phyloP scores from a whole-genome alignment of 2,888 invertebrate species.

The Bellardia bayeri region DNA sequence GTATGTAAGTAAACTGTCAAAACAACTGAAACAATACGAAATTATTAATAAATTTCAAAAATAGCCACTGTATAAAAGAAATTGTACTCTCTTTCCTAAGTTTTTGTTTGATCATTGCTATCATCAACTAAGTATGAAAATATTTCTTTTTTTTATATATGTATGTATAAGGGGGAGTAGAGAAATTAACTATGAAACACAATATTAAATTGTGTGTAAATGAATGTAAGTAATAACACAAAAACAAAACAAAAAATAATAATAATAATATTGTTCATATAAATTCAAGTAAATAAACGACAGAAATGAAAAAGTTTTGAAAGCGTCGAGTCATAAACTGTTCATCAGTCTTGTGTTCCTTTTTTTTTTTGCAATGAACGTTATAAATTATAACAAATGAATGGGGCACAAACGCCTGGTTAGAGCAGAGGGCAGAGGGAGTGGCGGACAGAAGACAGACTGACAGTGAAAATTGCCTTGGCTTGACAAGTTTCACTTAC shows the following conservation, averaged over 20 bases:
- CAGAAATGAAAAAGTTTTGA: conserved; percentile 68
- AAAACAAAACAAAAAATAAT: conserved; percentile 7
- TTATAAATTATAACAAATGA: conserved; percentile 65
- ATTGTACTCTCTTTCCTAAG: conserved; percentile 12
- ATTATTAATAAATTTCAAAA: conserved; percentile 34
- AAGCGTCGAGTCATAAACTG: conserved; percentile 82
- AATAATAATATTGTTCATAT: neutral
- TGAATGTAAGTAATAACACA: conserved; percentile 31
- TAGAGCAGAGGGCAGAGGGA: neutral
- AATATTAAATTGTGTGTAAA: conserved; percentile 72
- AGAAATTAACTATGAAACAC: conserved; percentile 49
- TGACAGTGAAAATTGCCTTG: conserved; percentile 71
- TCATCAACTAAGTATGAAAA: conserved; percentile 26
- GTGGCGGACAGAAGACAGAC: conserved; percentile 3
- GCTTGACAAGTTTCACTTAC: conserved; percentile 70
- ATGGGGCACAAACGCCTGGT: conserved; percentile 28
- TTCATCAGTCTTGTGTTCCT: conserved; percentile 80
- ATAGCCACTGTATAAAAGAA: neutral
- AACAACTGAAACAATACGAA: conserved; percentile 37
- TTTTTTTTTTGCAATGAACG: conserved; percentile 58
- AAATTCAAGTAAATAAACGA: conserved; percentile 43
- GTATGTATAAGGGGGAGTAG: conserved; percentile 4
- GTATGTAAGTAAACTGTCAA: conserved; percentile 55
- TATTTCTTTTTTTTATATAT: too few species aligned
- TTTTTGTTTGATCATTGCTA: conserved; percentile 25